A percentile compares a stretch with the other conserved stretches of the same genome.
phyloP scores from a whole-genome alignment of 2,113 vertebrate species.

The Sander vitreus region DNA sequence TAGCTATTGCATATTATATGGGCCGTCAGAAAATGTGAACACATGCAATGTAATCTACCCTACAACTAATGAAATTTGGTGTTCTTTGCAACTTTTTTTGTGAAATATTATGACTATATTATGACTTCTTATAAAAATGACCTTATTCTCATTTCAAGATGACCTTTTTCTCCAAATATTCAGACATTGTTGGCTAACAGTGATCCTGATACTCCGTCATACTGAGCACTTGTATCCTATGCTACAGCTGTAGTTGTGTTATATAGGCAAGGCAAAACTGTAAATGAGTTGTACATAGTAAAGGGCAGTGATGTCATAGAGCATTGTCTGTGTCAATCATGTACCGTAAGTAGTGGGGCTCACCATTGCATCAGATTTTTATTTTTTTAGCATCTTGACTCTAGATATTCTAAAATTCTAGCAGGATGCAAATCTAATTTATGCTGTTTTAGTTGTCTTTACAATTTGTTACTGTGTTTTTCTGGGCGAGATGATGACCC shows the following conservation, averaged over 20 bases:
- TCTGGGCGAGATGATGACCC: too few species aligned
- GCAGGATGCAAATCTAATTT: too few species aligned
- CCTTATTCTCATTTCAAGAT: not conserved
- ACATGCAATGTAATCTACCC: not conserved
- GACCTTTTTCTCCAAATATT: not conserved
- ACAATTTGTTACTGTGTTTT: too few species aligned
- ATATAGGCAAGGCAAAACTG: slow-evolving; percentile 13
- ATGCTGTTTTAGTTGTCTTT: too few species aligned
- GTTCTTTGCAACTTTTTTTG: not conserved
- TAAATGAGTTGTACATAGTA: slow-evolving; percentile 59
- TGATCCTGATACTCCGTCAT: not conserved
- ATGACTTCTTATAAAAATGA: not conserved
- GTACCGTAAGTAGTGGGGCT: not conserved
- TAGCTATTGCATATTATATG: not conserved
- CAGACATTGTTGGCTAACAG: not conserved
- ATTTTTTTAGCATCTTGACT: too few species aligned
- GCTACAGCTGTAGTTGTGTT: not conserved
- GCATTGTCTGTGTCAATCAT: slow-evolving; percentile 2
- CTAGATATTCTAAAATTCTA: too few species aligned
- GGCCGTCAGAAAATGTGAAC: not conserved
- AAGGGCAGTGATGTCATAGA: slow-evolving; percentile 38
- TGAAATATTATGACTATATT: not conserved
- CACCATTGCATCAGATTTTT: not conserved
- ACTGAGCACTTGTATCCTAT: not conserved
- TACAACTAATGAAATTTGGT: not conserved